phyloP scores from a whole-genome alignment of 2,888 invertebrate species.

The Leistus spinibarbis region DNA sequence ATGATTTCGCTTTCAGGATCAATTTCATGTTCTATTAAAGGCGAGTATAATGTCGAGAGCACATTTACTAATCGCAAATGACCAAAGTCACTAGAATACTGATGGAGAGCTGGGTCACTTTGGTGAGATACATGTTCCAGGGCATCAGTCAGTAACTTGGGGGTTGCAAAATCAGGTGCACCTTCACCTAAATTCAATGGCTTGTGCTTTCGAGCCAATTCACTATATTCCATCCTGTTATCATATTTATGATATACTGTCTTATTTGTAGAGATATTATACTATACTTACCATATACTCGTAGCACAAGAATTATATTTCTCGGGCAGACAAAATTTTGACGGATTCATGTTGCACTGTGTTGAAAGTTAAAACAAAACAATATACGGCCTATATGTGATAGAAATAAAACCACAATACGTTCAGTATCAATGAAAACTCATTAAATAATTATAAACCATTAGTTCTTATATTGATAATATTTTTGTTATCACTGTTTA shows the following conservation, averaged over 20 bases:
- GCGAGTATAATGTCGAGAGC: slow-evolving; percentile 78
- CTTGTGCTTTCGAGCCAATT: slow-evolving; percentile 75
- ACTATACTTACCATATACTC: slow-evolving; percentile 16
- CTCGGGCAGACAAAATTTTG: slow-evolving; percentile 15
- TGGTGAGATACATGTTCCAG: slow-evolving; percentile 68
- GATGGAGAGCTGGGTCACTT: slow-evolving; percentile 75
- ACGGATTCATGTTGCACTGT: slow-evolving; percentile 4
- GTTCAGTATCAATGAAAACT: not conserved
- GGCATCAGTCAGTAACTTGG: slow-evolving; percentile 74
- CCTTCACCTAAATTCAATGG: slow-evolving; percentile 91
- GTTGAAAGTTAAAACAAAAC: too few relatives aligned
- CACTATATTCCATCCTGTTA: slow-evolving; percentile 84
- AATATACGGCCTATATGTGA: not conserved
- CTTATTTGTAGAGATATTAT: not conserved
- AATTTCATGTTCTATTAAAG: slow-evolving; percentile 72
- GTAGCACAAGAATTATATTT: not conserved
- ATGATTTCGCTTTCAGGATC: slow-evolving; percentile 81
- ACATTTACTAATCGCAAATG: slow-evolving; percentile 83
- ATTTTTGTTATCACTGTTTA: too few relatives aligned
- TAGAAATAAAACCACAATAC: too few relatives aligned
- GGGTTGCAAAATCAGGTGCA: slow-evolving; percentile 86
- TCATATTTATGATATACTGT: not conserved
- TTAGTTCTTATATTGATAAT: too few relatives aligned
- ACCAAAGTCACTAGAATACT: slow-evolving; percentile 89
- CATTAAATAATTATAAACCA: too few relatives aligned